These are phyloP conservation scores for Dolichoris vasculosae DNA, from an alignment of 1,140 invertebrate genomes.

Conservation along the genomic window DNA sequence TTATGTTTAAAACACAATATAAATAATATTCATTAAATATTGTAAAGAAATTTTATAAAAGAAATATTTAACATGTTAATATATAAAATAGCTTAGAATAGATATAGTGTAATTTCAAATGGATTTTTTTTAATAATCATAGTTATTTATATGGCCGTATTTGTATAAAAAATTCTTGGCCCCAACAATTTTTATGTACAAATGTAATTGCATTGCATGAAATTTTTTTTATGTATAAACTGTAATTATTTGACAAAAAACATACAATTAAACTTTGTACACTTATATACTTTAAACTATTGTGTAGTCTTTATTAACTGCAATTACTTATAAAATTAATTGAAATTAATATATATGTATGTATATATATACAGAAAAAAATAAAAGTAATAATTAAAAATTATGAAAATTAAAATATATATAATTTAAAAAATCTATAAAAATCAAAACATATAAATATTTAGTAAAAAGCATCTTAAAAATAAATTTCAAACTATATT, in stretches of 20 bases:
- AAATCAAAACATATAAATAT: constrained; percentile 5
- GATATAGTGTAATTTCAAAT: constrained; percentile 28
- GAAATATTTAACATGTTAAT: constrained; percentile 29
- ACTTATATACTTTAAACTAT: constrained; percentile 13
- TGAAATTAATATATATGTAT: constrained; percentile 23
- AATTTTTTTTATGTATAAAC: constrained; percentile 29
- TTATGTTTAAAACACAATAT: not conserved
- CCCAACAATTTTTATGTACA: constrained; percentile 50
- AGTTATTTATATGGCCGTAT: constrained; percentile 40
- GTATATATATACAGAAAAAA: no score
- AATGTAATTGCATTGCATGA: constrained; percentile 23
- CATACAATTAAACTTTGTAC: constrained; percentile 39
- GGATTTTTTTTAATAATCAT: not conserved
- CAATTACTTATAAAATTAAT: not conserved
- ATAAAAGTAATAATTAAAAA: not conserved
- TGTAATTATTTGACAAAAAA: constrained; percentile 45
- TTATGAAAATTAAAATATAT: not conserved
- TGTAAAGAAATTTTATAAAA: constrained; percentile 16
- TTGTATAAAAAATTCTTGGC: constrained; percentile 48
- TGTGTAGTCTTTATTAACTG: not conserved
- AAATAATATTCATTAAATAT: constrained; percentile 5
- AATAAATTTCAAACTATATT: no score
- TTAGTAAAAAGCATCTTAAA: not conserved
- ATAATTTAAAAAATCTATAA: not conserved
- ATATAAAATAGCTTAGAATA: constrained; percentile 44